Percentiles rank a stretch among this genome's conserved stretches.
These are phyloP conservation scores for Chlamydotis undulata DNA, from an alignment of 2,113 vertebrate genomes.

Conservation along the genomic window DNA sequence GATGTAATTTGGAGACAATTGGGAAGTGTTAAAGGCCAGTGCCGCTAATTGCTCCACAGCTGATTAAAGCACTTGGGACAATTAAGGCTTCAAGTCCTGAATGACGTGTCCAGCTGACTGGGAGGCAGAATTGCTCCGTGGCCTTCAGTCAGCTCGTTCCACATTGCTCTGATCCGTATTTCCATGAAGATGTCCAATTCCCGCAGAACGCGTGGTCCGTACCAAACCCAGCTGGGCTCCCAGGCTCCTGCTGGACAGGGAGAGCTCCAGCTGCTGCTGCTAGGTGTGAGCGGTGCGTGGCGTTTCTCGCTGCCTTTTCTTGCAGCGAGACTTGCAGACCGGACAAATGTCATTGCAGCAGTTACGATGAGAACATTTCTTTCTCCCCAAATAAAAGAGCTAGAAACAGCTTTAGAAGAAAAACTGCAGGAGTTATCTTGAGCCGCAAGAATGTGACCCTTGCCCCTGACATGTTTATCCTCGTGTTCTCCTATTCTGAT, in stretches of 20 bases:
- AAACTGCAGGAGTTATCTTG: background rate
- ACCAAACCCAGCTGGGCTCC: background rate
- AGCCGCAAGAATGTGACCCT: background rate
- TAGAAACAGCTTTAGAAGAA: background rate
- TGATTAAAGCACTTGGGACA: background rate
- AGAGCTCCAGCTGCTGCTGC: background rate
- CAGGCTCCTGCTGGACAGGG: background rate
- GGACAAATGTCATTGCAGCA: fast-evolving
- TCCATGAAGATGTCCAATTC: fast-evolving
- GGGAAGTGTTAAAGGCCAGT: background rate
- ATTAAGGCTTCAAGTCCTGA: fast-evolving
- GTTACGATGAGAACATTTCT: background rate
- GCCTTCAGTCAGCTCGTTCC: background rate
- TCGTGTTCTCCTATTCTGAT: background rate
- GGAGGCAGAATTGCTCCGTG: background rate
- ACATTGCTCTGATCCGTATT: fast-evolving
- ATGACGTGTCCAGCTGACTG: fast-evolving
- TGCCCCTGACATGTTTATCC: background rate
- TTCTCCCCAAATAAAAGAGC: background rate
- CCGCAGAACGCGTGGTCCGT: fast-evolving
- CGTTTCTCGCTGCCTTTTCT: background rate
- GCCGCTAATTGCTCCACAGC: background rate
- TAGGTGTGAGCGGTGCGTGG: fast-evolving
- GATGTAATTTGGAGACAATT: background rate
- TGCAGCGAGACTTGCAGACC: background rate